phyloP scores from a whole-genome alignment of 2,113 vertebrate species.

The Sylvia atricapilla region DNA sequence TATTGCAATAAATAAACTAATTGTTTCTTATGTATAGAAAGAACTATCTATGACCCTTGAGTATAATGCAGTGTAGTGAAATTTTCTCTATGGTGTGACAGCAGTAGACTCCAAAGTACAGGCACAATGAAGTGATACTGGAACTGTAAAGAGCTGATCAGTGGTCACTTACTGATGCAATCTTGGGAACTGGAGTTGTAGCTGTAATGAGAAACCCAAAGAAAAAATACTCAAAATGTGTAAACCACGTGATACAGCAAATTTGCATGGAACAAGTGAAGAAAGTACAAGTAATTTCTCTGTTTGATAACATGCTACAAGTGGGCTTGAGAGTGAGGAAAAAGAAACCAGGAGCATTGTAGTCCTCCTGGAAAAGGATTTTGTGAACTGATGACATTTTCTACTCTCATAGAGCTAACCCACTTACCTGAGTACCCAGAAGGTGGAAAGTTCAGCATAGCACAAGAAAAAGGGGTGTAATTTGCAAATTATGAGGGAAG shows the following conservation, averaged over 20 bases:
- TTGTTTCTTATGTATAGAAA: background rate
- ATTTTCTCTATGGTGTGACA: background rate
- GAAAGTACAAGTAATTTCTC: background rate
- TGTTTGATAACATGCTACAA: background rate
- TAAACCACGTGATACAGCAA: background rate
- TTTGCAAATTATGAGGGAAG: background rate
- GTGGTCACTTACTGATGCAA: background rate
- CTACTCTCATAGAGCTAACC: background rate
- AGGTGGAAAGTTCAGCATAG: background rate
- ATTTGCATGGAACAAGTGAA: background rate
- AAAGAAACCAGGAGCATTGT: background rate
- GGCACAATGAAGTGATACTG: background rate
- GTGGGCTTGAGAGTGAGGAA: background rate
- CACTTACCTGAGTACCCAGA: background rate
- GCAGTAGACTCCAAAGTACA: background rate
- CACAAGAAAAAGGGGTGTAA: fast-evolving
- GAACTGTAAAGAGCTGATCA: background rate
- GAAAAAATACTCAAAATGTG: background rate
- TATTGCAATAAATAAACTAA: background rate
- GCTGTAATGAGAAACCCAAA: background rate
- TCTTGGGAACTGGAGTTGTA: background rate
- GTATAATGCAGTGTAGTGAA: background rate
- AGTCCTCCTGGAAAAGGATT: background rate
- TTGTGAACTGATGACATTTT: background rate
- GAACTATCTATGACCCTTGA: background rate